Evolutionary conservation across 2,888 invertebrate genomes (phyloP).

Genomic region (Acanthosepion lycidas): DNA sequence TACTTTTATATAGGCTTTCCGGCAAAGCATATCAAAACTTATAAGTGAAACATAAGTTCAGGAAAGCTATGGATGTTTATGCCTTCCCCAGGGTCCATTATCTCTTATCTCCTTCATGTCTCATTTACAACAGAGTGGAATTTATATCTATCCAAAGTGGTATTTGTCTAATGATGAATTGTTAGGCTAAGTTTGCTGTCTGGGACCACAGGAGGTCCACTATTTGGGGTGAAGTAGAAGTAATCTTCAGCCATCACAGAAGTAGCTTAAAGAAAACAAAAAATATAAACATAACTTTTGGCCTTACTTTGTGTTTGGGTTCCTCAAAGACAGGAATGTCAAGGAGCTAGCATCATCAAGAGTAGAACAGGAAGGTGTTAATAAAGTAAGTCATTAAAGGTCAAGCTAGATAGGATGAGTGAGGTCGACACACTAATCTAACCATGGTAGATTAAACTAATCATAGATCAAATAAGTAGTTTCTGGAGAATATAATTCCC

Average conservation of each 20-base stretch:
- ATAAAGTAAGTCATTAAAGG: not conserved
- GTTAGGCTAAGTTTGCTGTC: not conserved
- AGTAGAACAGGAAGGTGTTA: not conserved
- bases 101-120: not conserved
- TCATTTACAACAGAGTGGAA: not conserved
- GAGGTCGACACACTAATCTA: not conserved
- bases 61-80: not conserved
- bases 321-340: not conserved
- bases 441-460: not conserved
- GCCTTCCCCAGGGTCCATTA: not conserved
- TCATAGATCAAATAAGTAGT: not conserved
- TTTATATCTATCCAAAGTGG: not conserved
- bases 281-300: not conserved
- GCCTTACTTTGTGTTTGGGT: not conserved
- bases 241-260: not conserved
- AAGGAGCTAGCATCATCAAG: not conserved
- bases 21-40: not conserved
- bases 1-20: not conserved
- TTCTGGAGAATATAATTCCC: not conserved
- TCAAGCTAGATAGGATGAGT: not conserved
- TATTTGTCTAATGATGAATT: not conserved
- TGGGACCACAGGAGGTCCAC: not conserved
- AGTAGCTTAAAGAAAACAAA: not conserved
- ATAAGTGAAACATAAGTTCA: not conserved
- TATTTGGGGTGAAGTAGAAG: not conserved